phyloP scores from a whole-genome alignment of 2,113 vertebrate genomes.

The Macquaria ambigua region DNA sequence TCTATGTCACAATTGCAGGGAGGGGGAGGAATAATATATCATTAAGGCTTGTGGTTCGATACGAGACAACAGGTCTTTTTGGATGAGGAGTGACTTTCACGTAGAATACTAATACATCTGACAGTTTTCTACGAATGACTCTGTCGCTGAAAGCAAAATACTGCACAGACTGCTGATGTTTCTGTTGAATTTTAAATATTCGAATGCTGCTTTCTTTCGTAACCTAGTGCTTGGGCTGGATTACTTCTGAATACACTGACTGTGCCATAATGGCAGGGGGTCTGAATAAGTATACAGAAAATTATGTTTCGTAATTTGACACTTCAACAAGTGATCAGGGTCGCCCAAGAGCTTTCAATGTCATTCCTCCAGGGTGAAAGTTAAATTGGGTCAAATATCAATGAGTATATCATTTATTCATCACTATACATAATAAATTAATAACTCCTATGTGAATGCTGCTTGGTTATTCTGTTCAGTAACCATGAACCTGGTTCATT shows the following conservation, averaged over 20 bases:
- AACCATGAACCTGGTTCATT: conserved; percentile 12
- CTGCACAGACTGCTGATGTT: conserved; percentile 14
- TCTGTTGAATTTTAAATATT: conserved; percentile 32
- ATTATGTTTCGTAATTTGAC: conserved; percentile 1
- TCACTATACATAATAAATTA: conserved; percentile 27
- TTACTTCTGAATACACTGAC: background rate
- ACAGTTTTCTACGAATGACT: conserved; percentile 26
- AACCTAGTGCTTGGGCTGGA: background rate
- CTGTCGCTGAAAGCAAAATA: conserved; percentile 12
- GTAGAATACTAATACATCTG: conserved; percentile 57
- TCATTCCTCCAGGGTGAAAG: conserved; percentile 5
- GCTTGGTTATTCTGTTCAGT: conserved; percentile 7
- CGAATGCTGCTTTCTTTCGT: background rate
- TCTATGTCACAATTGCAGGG: conserved; percentile 51
- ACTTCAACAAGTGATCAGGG: conserved; percentile 2
- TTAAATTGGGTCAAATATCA: conserved; percentile 14
- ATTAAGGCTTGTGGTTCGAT: conserved; percentile 57
- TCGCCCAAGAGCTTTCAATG: conserved; percentile 24
- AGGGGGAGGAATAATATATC: conserved; percentile 57
- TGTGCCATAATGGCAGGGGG: background rate
- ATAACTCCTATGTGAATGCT: conserved; percentile 11
- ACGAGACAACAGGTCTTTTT: conserved; percentile 35
- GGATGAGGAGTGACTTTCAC: conserved; percentile 44
- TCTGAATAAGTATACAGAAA: conserved; percentile 9
- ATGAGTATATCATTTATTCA: conserved; percentile 26